phyloP scores from a whole-genome alignment of 37 sponge, comb jelly and placozoan genomes.

The Bolinopsis microptera region DNA sequence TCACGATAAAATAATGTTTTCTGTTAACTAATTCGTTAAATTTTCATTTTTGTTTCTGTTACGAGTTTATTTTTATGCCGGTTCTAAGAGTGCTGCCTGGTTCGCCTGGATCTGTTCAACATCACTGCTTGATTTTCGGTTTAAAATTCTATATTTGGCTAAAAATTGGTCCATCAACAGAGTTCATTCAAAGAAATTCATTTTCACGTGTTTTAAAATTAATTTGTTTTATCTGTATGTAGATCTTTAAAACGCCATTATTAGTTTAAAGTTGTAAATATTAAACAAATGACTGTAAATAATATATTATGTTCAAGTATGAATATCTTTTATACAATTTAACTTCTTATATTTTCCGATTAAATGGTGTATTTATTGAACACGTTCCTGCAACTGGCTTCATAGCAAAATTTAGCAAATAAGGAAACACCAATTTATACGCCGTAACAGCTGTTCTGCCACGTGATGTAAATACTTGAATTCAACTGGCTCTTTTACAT shows the following conservation, averaged over 20 bases:
- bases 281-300: not conserved
- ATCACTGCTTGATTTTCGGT: too few species aligned
- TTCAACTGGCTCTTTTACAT: not conserved
- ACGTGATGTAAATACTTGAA: not conserved
- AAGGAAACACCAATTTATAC: not conserved
- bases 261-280: not conserved
- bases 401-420: not conserved
- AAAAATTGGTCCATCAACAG: not conserved
- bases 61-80: not conserved
- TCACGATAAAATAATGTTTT: not conserved
- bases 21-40: not conserved
- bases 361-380: not conserved
- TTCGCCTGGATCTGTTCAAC: too few species aligned
- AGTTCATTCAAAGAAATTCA: not conserved
- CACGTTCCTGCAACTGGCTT: not conserved
- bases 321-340: not conserved
- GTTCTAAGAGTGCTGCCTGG: too few species aligned
- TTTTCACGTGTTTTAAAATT: too few species aligned
- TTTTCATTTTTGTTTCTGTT: not conserved
- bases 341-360: not conserved
- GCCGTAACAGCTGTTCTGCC: not conserved
- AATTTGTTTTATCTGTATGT: not conserved
- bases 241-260: not conserved
- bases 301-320: not conserved
- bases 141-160: too few species aligned